phyloP scores from a whole-genome alignment of 2,888 invertebrate genomes.

The Erebia epiphron region DNA sequence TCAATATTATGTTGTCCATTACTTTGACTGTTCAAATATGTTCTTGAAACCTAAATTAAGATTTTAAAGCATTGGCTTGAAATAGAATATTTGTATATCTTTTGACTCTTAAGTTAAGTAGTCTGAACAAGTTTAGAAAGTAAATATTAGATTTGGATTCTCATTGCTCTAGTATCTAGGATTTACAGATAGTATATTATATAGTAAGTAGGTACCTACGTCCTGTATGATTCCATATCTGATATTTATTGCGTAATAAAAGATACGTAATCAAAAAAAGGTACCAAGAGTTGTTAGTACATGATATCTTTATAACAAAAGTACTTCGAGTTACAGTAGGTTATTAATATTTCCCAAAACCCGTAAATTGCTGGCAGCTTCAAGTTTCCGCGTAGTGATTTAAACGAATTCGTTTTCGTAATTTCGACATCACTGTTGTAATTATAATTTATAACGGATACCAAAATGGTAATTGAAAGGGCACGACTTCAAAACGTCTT shows the following conservation, averaged over 20 bases:
- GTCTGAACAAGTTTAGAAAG: no score
- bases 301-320: background rate
- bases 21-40: background rate
- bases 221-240: no score
- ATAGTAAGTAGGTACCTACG: no score
- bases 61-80: no score
- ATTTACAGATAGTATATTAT: no score
- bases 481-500: constrained; percentile 29
- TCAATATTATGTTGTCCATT: constrained; percentile 16
- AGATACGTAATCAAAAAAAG: no score
- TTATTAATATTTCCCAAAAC: background rate
- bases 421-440: constrained; percentile 20
- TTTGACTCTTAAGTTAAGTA: no score
- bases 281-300: no score
- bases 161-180: no score
- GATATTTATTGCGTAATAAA: no score
- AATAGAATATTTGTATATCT: no score
- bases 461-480: constrained; percentile 20
- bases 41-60: constrained; percentile 5
- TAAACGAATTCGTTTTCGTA: constrained; percentile 23
- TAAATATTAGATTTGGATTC: no score
- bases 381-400: constrained; percentile 22
- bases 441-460: constrained; percentile 38
- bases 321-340: background rate
- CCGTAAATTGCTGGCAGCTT: background rate